A percentile compares a stretch with the other conserved stretches of the same genome.
Conservation (phyloP, 2,888 invertebrate species). For the Noctua fimbriata region DNA sequence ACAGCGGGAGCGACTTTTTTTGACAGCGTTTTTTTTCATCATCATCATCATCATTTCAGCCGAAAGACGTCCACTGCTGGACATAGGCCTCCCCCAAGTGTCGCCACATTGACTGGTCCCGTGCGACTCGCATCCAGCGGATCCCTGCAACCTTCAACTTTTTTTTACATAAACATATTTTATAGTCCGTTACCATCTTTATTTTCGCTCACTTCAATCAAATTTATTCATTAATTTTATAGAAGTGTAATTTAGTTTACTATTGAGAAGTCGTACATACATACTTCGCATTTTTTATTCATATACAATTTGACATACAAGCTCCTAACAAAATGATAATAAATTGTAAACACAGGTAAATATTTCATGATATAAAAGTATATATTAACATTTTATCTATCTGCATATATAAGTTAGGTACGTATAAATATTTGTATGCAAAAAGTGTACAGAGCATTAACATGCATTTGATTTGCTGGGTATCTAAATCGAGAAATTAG, state of each 20-base stretch:
- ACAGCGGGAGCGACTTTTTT: no score
- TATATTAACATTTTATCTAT: constrained; percentile 2
- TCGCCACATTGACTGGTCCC: no score
- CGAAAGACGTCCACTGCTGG: no score
- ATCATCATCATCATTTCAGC: no score
- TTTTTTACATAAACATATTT: no score
- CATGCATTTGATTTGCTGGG: neutral
- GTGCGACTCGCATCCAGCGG: no score
- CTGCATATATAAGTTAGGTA: neutral
- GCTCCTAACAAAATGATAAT: neutral
- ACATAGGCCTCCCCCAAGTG: no score
- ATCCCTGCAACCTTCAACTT: no score
- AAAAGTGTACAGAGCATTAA: neutral
- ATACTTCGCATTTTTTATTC: neutral
- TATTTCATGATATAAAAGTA: neutral
- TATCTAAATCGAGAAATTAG: neutral
- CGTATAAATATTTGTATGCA: neutral
- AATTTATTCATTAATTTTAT: neutral
- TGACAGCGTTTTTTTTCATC: no score
- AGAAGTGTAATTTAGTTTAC: neutral
- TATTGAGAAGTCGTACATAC: neutral
- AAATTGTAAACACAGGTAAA: neutral
- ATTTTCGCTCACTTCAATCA: neutral
- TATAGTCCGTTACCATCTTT: no score
- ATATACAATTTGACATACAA: neutral